Evolutionary conservation across 2,113 vertebrate genomes (phyloP), one percentile per base, ranked within the genome.

Genomic region (Porphyrio hochstetteri): DNA sequence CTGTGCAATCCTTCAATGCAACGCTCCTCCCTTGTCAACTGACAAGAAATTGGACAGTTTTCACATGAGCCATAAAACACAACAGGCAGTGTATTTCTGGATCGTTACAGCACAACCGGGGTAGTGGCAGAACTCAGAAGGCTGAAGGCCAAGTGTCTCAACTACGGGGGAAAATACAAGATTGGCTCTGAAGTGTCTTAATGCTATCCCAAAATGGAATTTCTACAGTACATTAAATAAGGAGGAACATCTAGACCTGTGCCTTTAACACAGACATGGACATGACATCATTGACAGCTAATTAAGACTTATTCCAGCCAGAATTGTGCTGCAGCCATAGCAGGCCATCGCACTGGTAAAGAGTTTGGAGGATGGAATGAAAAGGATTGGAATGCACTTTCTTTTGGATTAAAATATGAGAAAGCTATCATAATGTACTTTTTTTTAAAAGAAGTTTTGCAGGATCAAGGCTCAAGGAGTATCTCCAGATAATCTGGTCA

Each of bases 201-300:
- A 85, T 97, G 94, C 85, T 97, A 82, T 97, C 96, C 97, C 95
- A 94, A 97, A 97, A 97, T 97, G 96, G 97, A 98, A 98, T 97
- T 97, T 97, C 97, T 97, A 95, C 90, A 97, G 90, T 93, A 97
- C 96, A 97, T 97, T 97, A 98, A 97, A 95, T 88, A 95, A 97
- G 97, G 91, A 97, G 79, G 76, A 97, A 98, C 96, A 93, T 92
- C 98, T 97, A 97, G 96, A 96, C 93, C 96, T 97, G 93, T 94
- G 92, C 96, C 96, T 97, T 98, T 97, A 97, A 97, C 95, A 96
- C 96, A 98, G 95, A 78, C 97, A 95, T 92, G 93, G 84, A 95
- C 92, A 96, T 98, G 97, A 98, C 97, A 96, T 98, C 97, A 98
- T 82, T 96, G 96, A 91, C 97, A 98, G 96, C 96, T 98, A 97